phyloP scores from a whole-genome alignment of 2,113 vertebrate species.

The Acrocephalus arundinaceus region DNA sequence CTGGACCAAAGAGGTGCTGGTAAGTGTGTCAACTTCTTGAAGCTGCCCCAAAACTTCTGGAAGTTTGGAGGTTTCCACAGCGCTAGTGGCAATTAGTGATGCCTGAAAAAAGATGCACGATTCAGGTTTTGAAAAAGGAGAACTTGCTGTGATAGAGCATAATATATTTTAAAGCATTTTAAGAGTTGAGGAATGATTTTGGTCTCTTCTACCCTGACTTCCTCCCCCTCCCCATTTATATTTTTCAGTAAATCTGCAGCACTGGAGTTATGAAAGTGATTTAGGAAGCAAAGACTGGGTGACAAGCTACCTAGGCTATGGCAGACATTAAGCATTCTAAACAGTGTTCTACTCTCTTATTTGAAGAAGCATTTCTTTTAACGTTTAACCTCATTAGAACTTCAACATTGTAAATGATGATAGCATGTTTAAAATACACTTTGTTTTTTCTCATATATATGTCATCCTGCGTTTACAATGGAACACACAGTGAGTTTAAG shows the following conservation, averaged over 20 bases:
- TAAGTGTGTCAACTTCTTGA: background rate
- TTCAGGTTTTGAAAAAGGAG: background rate
- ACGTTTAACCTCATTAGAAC: background rate
- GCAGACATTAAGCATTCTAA: background rate
- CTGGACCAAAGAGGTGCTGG: background rate
- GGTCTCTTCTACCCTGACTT: background rate
- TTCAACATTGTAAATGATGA: background rate
- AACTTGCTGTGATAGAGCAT: background rate
- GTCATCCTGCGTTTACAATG: background rate
- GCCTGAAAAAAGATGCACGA: background rate
- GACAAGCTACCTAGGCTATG: background rate
- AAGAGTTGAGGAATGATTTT: background rate
- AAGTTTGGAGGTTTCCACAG: background rate
- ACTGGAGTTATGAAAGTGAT: background rate
- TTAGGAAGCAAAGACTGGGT: background rate
- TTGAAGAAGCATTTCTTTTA: background rate
- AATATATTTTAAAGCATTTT: background rate
- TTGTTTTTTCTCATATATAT: background rate
- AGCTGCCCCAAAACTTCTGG: background rate
- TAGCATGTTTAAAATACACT: background rate
- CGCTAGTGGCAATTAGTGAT: background rate
- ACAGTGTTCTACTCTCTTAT: background rate
- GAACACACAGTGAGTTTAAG: background rate
- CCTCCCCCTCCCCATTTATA: background rate
- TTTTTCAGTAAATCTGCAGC: background rate